A percentile compares a stretch with the other conserved stretches of the same genome.
Evolutionary conservation across 2,797 vertebrate genomes (phyloP).

Genomic region (Anas georgica): DNA sequence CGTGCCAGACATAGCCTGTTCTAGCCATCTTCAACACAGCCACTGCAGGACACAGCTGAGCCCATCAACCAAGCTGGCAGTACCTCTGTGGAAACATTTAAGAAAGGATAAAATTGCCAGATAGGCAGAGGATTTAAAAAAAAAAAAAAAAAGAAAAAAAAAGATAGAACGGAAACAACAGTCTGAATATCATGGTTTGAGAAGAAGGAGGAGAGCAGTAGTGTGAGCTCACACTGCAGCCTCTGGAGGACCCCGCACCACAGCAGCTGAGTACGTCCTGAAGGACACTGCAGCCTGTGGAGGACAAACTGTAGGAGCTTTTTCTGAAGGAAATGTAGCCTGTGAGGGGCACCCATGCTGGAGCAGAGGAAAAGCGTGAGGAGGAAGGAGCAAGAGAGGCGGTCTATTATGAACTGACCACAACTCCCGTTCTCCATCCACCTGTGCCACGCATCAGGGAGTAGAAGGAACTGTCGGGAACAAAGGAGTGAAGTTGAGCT

Average conservation of each 20-base stretch:
- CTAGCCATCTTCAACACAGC: not conserved
- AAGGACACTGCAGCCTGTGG: not conserved
- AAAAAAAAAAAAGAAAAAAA: not conserved
- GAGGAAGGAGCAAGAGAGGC: not conserved
- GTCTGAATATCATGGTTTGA: not conserved
- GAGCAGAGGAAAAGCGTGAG: not conserved
- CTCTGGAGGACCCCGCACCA: not conserved
- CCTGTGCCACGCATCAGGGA: fast-evolving
- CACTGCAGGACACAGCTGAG: not conserved
- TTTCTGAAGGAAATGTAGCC: not conserved
- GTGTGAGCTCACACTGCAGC: not conserved
- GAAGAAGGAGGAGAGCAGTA: not conserved
- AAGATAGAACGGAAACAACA: not conserved
- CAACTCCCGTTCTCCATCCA: not conserved
- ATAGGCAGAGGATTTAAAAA: not conserved
- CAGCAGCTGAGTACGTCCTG: not conserved
- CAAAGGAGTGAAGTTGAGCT: not conserved
- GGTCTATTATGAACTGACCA: not conserved
- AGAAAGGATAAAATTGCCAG: not conserved
- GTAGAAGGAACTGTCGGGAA: not conserved
- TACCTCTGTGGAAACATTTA: not conserved
- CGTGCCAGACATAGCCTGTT: not conserved
- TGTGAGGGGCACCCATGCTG: not conserved
- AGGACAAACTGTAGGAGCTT: not conserved
- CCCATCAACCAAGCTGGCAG: too few relatives aligned